These are phyloP conservation scores for Danio choprae DNA, from an alignment of 2,797 vertebrate species.

Conservation along the genomic window DNA sequence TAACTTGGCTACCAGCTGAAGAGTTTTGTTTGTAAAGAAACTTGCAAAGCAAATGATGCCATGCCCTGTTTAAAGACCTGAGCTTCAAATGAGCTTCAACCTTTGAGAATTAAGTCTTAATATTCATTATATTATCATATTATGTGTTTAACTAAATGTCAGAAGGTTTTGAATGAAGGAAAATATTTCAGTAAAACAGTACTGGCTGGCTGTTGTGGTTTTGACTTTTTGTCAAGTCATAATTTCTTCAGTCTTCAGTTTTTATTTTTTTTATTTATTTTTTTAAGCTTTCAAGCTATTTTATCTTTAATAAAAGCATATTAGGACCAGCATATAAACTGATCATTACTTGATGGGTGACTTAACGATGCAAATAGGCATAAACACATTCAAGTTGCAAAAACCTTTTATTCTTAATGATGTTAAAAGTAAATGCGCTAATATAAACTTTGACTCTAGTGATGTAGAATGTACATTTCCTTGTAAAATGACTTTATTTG, in stretches of 20 bases:
- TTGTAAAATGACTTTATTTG: no score
- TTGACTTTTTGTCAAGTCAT: neutral
- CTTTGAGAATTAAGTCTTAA: neutral
- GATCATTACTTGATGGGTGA: neutral
- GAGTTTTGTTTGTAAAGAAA: slow-evolving; percentile 3
- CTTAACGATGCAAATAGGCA: neutral
- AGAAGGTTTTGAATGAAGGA: neutral
- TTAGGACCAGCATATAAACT: no score
- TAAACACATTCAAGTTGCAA: no score
- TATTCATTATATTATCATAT: neutral
- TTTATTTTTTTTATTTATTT: no score
- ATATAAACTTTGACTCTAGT: no score
- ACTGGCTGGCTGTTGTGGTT: neutral
- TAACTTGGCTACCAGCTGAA: neutral
- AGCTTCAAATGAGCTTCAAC: neutral
- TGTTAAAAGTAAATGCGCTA: no score
- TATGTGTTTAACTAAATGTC: neutral
- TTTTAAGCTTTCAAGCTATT: neutral
- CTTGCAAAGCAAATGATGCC: slow-evolving; percentile 12
- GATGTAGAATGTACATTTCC: no score
- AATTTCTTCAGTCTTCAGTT: neutral
- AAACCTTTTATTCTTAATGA: no score
- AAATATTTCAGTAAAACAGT: neutral
- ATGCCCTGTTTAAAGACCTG: neutral
- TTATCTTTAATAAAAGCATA: neutral